A percentile compares a stretch with the other conserved stretches of the same genome.
These are phyloP conservation scores for Ondatra zibethicus DNA, from an alignment of 2,113 vertebrate genomes.

Conservation along the genomic window DNA sequence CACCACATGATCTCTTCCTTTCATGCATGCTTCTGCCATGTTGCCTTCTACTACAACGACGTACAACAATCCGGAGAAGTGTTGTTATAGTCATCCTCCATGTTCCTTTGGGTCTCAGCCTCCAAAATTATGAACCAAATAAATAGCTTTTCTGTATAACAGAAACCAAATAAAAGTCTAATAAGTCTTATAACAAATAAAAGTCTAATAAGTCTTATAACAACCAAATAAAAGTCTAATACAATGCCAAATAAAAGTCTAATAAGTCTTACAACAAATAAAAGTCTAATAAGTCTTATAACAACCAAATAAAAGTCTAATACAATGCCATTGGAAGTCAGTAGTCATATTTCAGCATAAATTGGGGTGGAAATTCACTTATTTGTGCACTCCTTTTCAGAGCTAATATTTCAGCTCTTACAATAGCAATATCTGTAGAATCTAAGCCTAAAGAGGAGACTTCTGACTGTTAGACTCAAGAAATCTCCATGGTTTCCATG, in stretches of 20 bases:
- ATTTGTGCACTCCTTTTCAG: neutral
- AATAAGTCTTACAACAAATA: too few relatives aligned
- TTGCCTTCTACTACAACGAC: neutral
- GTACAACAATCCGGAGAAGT: neutral
- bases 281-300: too few relatives aligned
- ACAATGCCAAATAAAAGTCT: too few relatives aligned
- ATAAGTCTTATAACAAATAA: too few relatives aligned
- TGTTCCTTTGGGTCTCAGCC: neutral
- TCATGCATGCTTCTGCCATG: neutral
- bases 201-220: too few relatives aligned
- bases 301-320: neutral
- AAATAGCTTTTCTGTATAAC: neutral
- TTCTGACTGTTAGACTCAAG: neutral
- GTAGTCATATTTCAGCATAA: constrained; percentile 13
- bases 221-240: neutral
- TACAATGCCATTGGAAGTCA: neutral
- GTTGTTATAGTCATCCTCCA: neutral
- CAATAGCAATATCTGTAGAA: neutral
- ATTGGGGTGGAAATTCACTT: neutral
- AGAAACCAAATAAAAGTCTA: neutral
- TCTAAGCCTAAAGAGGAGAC: neutral
- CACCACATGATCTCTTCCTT: neutral
- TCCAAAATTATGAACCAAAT: neutral
- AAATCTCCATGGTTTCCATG: neutral
- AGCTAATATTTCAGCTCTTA: neutral